These are phyloP conservation scores for Otolemur crassicaudatus DNA, from an alignment of 2,797 vertebrate species.

Conservation along the genomic window DNA sequence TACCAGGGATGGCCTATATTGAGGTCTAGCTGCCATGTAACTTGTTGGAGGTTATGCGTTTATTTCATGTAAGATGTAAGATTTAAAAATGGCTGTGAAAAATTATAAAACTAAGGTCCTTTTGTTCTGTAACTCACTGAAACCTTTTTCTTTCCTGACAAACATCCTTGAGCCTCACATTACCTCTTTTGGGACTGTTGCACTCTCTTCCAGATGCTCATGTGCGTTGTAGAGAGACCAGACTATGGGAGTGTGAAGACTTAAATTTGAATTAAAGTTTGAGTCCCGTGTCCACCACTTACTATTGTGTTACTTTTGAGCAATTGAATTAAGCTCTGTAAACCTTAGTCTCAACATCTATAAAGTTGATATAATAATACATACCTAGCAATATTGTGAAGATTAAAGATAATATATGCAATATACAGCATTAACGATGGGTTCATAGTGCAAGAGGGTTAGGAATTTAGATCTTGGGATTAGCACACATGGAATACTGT, in stretches of 20 bases:
- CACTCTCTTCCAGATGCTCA: not conserved
- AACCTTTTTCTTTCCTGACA: not conserved
- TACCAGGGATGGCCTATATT: not conserved
- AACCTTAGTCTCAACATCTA: not conserved
- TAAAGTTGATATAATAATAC: not conserved
- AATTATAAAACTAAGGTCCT: not conserved
- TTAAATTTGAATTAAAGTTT: constrained; percentile 8
- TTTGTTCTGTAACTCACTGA: not conserved
- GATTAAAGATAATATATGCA: not conserved
- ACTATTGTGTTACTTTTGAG: not conserved
- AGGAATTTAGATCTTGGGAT: not conserved
- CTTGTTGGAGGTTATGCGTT: not conserved
- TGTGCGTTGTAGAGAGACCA: not conserved
- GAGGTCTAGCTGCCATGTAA: not conserved
- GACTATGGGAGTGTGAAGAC: not conserved
- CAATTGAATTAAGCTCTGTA: not conserved
- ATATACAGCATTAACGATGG: not conserved
- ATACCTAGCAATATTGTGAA: not conserved
- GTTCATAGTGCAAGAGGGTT: not conserved
- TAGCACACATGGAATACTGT: not conserved
- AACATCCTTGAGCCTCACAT: not conserved
- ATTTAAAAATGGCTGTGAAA: not conserved
- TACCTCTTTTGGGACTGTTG: not conserved
- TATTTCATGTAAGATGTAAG: not conserved
- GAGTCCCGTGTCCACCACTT: not conserved